Percentiles rank a stretch among this genome's conserved stretches.
These are phyloP conservation scores for Chaetogeoica ovagalla DNA, from an alignment of 2,888 invertebrate genomes.

Conservation along the genomic window DNA sequence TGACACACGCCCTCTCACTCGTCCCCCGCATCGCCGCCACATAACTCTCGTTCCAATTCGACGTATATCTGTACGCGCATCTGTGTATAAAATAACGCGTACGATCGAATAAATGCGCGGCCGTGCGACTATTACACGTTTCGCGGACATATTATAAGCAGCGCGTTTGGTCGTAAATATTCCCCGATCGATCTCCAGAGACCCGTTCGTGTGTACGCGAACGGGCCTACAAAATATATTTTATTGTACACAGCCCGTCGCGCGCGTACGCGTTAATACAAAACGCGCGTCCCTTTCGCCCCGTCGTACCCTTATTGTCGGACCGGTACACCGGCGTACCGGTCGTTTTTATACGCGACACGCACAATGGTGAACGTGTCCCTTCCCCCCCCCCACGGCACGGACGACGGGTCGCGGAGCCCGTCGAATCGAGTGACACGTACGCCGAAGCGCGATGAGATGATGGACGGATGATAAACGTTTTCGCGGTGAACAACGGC, in stretches of 20 bases:
- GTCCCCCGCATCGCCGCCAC: too few relatives aligned
- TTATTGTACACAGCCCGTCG: neutral
- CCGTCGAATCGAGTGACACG: constrained; percentile 34
- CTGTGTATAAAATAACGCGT: too few relatives aligned
- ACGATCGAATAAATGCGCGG: neutral
- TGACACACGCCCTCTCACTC: too few relatives aligned
- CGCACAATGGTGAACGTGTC: too few relatives aligned
- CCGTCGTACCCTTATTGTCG: neutral
- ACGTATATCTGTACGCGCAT: too few relatives aligned
- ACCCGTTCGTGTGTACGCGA: constrained; percentile 3
- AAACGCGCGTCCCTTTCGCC: too few relatives aligned
- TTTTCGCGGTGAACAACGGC: neutral
- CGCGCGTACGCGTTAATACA: too few relatives aligned
- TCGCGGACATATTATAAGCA: constrained; percentile 11
- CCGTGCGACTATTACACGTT: too few relatives aligned
- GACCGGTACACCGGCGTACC: neutral
- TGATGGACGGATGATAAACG: constrained; percentile 12
- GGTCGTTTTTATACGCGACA: too few relatives aligned
- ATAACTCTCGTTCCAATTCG: too few relatives aligned
- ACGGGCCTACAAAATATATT: neutral
- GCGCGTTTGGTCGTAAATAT: neutral
- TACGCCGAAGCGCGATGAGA: neutral
- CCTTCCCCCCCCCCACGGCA: constrained; percentile 11
- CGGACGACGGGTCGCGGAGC: neutral
- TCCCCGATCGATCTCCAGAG: constrained; percentile 37